These are phyloP conservation scores for Himalopsyche kuldschensis DNA, from an alignment of 2,888 invertebrate species.

Conservation along the genomic window DNA sequence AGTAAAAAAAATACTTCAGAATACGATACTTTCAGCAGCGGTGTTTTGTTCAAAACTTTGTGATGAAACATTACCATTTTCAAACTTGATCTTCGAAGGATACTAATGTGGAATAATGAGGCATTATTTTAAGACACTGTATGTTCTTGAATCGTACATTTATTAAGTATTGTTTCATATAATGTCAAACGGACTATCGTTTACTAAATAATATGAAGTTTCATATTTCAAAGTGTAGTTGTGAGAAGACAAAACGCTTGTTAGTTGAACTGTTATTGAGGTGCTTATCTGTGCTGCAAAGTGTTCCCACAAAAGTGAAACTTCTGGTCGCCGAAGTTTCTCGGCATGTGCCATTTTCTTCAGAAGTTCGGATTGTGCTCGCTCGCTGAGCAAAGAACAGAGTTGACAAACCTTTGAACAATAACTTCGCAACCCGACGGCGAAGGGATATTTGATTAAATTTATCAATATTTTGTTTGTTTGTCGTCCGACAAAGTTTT, in stretches of 20 bases:
- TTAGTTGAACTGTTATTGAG: not conserved
- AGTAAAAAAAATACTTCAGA: no score
- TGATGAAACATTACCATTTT: no score
- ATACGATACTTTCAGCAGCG: no score
- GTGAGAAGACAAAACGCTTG: not conserved
- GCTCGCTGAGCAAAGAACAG: not conserved
- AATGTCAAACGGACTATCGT: no score
- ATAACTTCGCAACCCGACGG: not conserved
- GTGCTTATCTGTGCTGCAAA: not conserved
- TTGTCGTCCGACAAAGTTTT: not conserved
- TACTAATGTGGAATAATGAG: no score
- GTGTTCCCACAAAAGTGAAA: not conserved
- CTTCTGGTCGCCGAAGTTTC: not conserved
- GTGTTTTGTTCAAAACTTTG: no score
- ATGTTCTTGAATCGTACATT: no score
- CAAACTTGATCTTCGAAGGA: no score
- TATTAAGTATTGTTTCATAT: no score
- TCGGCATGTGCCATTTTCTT: not conserved
- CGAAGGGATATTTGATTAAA: not conserved
- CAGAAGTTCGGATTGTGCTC: not conserved
- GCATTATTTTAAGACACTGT: no score
- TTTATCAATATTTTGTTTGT: not conserved
- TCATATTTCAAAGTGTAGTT: no score
- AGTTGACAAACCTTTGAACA: not conserved
- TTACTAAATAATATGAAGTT: no score